Evolutionary conservation across 2,797 vertebrate species (phyloP).

Genomic region (Malurus splendens): DNA sequence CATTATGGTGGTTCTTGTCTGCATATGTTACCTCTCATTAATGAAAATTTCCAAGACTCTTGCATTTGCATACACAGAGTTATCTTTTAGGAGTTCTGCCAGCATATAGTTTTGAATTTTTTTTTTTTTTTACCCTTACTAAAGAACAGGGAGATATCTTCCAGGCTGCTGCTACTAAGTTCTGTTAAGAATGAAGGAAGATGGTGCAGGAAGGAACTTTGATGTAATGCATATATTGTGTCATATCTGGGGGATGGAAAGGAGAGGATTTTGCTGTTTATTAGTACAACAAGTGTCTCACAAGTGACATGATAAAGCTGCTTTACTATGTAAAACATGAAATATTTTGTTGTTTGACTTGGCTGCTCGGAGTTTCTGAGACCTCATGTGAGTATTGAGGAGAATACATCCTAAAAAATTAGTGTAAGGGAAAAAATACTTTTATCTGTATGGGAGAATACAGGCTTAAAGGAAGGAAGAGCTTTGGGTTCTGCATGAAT

Average conservation of each 20-base stretch:
- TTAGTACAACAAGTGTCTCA: neutral
- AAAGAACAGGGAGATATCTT: neutral
- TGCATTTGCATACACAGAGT: neutral
- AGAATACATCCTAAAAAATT: neutral
- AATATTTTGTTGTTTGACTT: neutral
- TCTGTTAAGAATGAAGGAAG: neutral
- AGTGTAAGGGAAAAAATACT: neutral
- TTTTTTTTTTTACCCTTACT: neutral
- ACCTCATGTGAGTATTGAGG: neutral
- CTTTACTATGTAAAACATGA: constrained; percentile 1
- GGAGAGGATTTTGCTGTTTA: neutral
- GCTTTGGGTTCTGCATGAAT: neutral
- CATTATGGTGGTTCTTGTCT: neutral
- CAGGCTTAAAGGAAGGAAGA: neutral
- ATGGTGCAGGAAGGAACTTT: neutral
- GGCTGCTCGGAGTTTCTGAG: neutral
- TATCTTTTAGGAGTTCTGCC: neutral
- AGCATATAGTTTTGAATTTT: neutral
- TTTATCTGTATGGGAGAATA: neutral
- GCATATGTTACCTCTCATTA: neutral
- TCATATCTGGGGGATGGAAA: neutral
- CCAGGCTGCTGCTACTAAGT: neutral
- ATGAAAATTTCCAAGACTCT: neutral
- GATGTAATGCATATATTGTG: neutral
- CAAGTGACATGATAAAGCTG: neutral